Conservation (phyloP, 37 sponge, comb jelly and placozoan genomes). For the Ianthella basta region DNA sequence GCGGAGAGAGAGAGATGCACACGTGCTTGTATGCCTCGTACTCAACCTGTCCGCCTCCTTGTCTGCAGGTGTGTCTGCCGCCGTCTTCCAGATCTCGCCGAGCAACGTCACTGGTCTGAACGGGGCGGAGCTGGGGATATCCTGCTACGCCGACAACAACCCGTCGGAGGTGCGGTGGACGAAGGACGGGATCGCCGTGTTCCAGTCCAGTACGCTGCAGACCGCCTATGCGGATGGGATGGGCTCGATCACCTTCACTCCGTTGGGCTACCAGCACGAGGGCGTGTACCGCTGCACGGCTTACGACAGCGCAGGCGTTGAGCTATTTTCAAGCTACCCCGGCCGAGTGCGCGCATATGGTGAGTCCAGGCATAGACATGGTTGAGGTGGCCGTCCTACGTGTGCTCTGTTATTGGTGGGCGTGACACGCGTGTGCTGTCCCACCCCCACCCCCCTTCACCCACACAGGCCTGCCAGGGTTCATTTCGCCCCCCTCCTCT, state of each 20-base stretch:
- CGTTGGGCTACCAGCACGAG: constrained; percentile 3
- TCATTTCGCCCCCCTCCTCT: constrained; percentile 19
- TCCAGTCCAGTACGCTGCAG: not conserved
- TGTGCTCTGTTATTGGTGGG: too few species aligned
- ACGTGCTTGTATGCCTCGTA: too few species aligned
- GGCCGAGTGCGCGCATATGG: constrained; percentile 58
- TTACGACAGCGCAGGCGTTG: not conserved
- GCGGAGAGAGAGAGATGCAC: too few species aligned
- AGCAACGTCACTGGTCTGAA: constrained; percentile 22
- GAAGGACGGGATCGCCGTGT: not conserved
- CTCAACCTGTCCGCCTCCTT: not conserved
- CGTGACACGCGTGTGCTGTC: too few species aligned
- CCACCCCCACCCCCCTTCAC: too few species aligned
- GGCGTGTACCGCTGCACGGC: constrained; percentile 60
- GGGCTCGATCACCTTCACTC: not conserved
- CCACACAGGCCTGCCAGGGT: constrained; percentile 60
- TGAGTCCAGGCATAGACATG: too few species aligned
- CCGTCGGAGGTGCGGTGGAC: not conserved
- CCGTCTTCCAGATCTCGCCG: not conserved
- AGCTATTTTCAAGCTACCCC: constrained; percentile 19
- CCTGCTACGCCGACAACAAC: not conserved
- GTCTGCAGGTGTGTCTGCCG: not conserved
- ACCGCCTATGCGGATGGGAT: not conserved
- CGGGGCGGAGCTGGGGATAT: not conserved
- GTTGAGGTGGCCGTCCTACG: too few species aligned